Evolutionary conservation across 2,888 invertebrate genomes (phyloP), one percentile per base, ranked within the genome.

Genomic region (Lepidocyrtoides sp.): DNA sequence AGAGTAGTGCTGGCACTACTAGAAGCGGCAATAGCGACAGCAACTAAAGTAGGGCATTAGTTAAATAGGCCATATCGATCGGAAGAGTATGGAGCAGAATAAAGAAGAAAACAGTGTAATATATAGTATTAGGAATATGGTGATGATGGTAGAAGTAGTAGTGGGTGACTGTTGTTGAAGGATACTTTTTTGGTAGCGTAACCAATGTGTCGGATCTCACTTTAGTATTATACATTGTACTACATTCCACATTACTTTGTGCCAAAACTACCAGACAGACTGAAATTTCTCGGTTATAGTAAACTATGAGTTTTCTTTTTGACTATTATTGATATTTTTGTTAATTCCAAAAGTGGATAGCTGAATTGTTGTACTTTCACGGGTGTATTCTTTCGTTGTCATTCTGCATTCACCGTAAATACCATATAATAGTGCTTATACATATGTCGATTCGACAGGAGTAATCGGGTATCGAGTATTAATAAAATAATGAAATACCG

Each of bases 11-110:
- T 36, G 7, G 3, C 7, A 36, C 36, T 36, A 36, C 36, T 36
- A 36, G 36, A 36, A 36, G 36, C 36, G 36, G 36, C 36, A 36
- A 79, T 79, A 17, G 57, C n/a, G 5, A 54, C 26, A 54, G 81
- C 54, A 60, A 77, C 69, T 88, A 88, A 90, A 89, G 90, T 90
- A 92, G 84, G 90, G 92, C 92, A 90, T 79, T 92, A 92, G 92
- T 87, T 92, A 92, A 90, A 92, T 92, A 90, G 90, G 90, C 90
- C 92, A 83, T 88, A 92, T 92, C 90, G 92, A 92, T 92, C 92
- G 90, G 84, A 87, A 84, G 83, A 83, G 66, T 87, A 86, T 82
- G 72, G 29, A 57, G 77, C 26, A 63, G 75, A 72, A 75, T 54
- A 29, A 29, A 75, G 36, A 32, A 69, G 63, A 41, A 36, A 63